Base-by-base conservation (phyloP, 2,888 invertebrate species). In the Synergus japonicus region DNA sequence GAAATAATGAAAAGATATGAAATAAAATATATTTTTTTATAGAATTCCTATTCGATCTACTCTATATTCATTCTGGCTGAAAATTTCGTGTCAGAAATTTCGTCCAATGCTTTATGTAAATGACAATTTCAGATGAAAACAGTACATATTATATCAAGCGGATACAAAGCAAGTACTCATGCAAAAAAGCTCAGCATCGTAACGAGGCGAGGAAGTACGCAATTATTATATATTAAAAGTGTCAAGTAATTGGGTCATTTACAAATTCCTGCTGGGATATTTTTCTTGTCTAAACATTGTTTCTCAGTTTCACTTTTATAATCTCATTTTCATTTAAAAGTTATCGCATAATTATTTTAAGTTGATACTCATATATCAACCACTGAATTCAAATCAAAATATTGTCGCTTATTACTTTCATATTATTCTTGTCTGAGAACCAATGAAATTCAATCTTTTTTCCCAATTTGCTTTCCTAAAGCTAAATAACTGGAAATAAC, bases 61-160 rank as follows among this genome's bases (percentile, higher is more conserved):
- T 37, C 37, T 37, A 18, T 58, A 9, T 3, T 18, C 0, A 18
- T 0, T 15, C 9, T 18, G 18, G n/a, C 10, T 58, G 3, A 58
- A 18, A 18, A 58, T 18, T 58, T 10, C 1, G 2, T 9, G 9
- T 9, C 2, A 58, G 9, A 58, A 9, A 18, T 18, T 18, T 18
- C 37, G 5, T 37, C 10, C 1, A 18, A 2, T 58, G 18, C 18
- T 58, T 58, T 18, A 9, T 4, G 18, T 63, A 63, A 18, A 29
- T 63, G 18, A 63, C 29, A 4, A 63, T 63, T 13, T 12, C 5
- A 7, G 22, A 63, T 13, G 10, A 29, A 29, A 63, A 63, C 0
- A 63, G 18, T n/a, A 58, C 58, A 58, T 54, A 69, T 54, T 73
- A 37, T 37, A 37, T 49, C n/a, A 73, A 37, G 54, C 54, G 54